These are phyloP conservation scores for Acleris holmiana DNA, from an alignment of 2,888 invertebrate genomes.

Conservation along the genomic window DNA sequence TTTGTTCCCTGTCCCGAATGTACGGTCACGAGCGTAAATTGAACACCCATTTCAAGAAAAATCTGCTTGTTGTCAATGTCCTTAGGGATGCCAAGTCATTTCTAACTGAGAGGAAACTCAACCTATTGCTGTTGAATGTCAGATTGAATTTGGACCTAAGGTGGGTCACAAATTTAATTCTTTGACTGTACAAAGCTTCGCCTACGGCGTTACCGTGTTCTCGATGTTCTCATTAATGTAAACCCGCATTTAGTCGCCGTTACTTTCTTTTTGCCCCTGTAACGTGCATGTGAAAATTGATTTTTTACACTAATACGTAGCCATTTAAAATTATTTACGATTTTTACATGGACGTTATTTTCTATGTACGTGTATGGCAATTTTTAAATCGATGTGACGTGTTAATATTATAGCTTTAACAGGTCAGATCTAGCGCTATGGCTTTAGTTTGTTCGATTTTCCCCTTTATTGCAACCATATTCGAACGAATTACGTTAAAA, in stretches of 20 bases:
- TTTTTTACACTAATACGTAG: neutral
- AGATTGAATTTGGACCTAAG: no score
- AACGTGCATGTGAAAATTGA: conserved; percentile 7
- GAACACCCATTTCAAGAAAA: no score
- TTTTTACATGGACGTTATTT: neutral
- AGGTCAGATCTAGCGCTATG: conserved; percentile 7
- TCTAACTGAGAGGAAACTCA: no score
- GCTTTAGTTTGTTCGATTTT: conserved; percentile 4
- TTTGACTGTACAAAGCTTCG: no score
- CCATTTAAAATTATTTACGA: neutral
- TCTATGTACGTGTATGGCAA: conserved; percentile 3
- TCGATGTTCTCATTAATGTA: neutral
- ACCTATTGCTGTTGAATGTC: no score
- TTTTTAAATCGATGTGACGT: neutral
- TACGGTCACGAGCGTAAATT: no score
- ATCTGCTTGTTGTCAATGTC: no score
- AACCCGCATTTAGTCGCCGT: neutral
- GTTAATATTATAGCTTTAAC: neutral
- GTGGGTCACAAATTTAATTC: no score
- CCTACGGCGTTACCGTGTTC: no score
- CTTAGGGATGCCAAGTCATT: no score
- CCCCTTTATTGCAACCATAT: conserved; percentile 7
- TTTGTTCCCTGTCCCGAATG: no score
- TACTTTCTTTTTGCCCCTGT: neutral
- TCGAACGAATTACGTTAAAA: neutral